These are phyloP conservation scores for Falco rusticolus DNA, from an alignment of 2,797 vertebrate species.

Conservation along the genomic window DNA sequence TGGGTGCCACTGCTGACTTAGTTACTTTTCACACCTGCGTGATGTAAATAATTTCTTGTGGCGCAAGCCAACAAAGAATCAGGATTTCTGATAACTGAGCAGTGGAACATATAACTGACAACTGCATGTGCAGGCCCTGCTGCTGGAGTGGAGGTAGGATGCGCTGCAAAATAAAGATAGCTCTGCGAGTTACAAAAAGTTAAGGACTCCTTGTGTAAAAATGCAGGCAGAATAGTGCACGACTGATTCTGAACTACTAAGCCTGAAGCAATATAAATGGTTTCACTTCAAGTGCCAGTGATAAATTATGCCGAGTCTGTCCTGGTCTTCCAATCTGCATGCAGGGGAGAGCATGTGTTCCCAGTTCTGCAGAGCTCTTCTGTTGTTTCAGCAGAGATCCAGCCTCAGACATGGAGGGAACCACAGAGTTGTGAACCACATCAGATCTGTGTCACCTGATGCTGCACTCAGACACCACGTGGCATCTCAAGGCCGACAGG, in stretches of 20 bases:
- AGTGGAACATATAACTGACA: not conserved
- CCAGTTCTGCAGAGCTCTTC: not conserved
- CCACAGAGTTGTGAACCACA: not conserved
- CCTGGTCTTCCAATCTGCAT: not conserved
- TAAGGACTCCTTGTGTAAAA: not conserved
- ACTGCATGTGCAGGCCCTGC: not conserved
- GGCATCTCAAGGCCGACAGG: not conserved
- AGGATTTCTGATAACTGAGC: not conserved
- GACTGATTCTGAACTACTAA: slow-evolving; percentile 29
- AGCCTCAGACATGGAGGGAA: not conserved
- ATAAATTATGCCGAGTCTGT: slow-evolving; percentile 12
- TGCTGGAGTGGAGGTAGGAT: not conserved
- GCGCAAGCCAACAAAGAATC: not conserved
- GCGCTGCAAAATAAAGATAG: not conserved
- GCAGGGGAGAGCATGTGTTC: not conserved
- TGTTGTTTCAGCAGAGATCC: not conserved
- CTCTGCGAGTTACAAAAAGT: not conserved
- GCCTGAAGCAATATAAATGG: slow-evolving; percentile 12
- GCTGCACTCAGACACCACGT: not conserved
- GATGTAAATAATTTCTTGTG: not conserved
- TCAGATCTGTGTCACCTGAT: slow-evolving; percentile 12
- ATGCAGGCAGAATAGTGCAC: not conserved
- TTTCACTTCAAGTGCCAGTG: slow-evolving; percentile 6
- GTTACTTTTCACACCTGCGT: not conserved
- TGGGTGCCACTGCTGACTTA: not conserved